Percentiles rank a stretch among this genome's conserved stretches.
Evolutionary conservation across 2,888 invertebrate genomes (phyloP).

Genomic region (Synergus umbraculus): DNA sequence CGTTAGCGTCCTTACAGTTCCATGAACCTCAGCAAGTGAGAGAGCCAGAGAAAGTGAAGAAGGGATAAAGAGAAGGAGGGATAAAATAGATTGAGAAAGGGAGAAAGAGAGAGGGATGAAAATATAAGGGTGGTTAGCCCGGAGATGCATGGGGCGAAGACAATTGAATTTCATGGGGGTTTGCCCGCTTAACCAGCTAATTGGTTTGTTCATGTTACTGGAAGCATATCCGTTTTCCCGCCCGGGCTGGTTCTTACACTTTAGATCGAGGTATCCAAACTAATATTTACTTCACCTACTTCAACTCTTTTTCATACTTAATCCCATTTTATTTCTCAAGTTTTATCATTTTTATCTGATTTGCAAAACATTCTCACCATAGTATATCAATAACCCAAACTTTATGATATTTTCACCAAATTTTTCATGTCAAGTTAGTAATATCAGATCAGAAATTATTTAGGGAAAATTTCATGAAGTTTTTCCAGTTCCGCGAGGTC

Average conservation of each 20-base stretch:
- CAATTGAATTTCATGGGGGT: constrained; percentile 77
- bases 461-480: background rate
- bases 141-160: constrained; percentile 74
- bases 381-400: background rate
- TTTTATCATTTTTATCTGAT: background rate
- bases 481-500: background rate
- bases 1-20: constrained; percentile 62
- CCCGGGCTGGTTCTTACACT: constrained; percentile 25
- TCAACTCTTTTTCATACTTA: constrained; percentile 1
- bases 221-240: constrained; percentile 54
- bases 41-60: constrained; percentile 41
- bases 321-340: background rate
- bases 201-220: constrained; percentile 72
- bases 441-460: background rate
- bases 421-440: background rate
- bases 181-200: constrained; percentile 76
- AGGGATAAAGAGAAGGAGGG: constrained; percentile 53
- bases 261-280: constrained; percentile 18
- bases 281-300: constrained; percentile 19
- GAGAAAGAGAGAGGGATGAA: constrained; percentile 62
- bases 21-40: constrained; percentile 38
- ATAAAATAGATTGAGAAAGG: constrained; percentile 45
- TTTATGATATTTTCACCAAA: background rate
- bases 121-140: constrained; percentile 73
- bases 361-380: background rate